A percentile compares a stretch with the other conserved stretches of the same genome.
These are phyloP conservation scores for Phalacrocorax aristotelis DNA, from an alignment of 2,113 vertebrate genomes.

Conservation along the genomic window DNA sequence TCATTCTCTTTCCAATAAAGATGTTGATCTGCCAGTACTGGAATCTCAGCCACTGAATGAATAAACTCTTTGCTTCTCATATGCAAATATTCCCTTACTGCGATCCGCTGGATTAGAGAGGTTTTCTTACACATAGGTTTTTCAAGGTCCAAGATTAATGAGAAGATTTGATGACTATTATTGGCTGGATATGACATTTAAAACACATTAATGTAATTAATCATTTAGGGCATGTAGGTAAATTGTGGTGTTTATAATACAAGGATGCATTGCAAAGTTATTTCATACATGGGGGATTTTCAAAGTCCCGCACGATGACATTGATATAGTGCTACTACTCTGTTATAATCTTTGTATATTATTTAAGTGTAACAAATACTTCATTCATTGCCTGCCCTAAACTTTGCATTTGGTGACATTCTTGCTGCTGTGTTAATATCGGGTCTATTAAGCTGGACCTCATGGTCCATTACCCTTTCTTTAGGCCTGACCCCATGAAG, in stretches of 20 bases:
- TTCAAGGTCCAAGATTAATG: conserved; percentile 26
- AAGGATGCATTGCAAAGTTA: conserved; percentile 47
- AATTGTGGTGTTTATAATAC: conserved; percentile 46
- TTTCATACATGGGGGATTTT: conserved; percentile 72
- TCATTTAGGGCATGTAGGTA: conserved; percentile 26
- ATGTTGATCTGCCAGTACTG: background rate
- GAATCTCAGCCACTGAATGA: background rate
- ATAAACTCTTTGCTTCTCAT: conserved; percentile 17
- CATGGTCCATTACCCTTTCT: conserved; percentile 90
- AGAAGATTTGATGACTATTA: background rate
- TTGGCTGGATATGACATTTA: conserved; percentile 19
- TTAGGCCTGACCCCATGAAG: conserved; percentile 87
- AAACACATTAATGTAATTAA: conserved; percentile 11
- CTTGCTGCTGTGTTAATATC: conserved; percentile 87
- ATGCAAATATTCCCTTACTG: conserved; percentile 47
- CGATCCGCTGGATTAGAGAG: background rate
- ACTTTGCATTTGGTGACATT: conserved; percentile 84
- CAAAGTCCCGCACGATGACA: conserved; percentile 74
- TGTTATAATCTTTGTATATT: conserved; percentile 80
- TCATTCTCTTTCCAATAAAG: background rate
- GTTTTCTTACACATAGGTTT: background rate
- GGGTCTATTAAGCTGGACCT: conserved; percentile 86
- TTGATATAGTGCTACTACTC: conserved; percentile 76
- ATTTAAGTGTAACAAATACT: conserved; percentile 84
- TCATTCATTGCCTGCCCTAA: conserved; percentile 80